Conservation (phyloP, 2,888 invertebrate genomes). For the Muscina levida region DNA sequence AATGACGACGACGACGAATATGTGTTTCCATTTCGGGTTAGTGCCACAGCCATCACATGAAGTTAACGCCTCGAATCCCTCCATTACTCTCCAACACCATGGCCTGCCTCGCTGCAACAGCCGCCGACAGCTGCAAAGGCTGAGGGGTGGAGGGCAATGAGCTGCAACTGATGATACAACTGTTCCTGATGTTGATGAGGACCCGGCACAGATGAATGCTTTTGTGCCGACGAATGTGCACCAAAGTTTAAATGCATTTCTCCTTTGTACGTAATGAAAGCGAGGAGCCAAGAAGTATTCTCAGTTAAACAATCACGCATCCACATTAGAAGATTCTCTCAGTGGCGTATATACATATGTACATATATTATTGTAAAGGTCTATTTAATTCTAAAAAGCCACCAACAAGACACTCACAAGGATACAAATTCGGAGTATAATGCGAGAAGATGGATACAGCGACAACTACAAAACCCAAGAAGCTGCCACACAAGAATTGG, state of each 20-base stretch:
- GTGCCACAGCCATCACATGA: slow-evolving; percentile 8
- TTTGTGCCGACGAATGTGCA: neutral
- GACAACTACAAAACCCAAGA: neutral
- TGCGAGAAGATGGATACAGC: neutral
- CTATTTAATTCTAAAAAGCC: neutral
- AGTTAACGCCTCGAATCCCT: slow-evolving; percentile 36
- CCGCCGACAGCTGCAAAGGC: neutral
- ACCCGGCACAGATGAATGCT: neutral
- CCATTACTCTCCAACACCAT: neutral
- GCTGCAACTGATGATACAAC: slow-evolving; percentile 5
- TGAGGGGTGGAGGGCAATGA: neutral
- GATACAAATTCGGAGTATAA: neutral
- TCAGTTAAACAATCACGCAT: slow-evolving; percentile 60
- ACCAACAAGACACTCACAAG: neutral
- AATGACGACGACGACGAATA: neutral
- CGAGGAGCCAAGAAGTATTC: slow-evolving; percentile 19
- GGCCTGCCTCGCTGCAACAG: neutral
- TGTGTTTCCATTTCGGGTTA: slow-evolving; percentile 15
- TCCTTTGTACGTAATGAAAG: slow-evolving; percentile 28
- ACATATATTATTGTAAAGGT: slow-evolving; percentile 3
- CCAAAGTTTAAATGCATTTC: slow-evolving; percentile 22
- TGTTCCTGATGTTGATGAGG: neutral
- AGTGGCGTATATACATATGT: neutral
- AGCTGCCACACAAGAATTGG: slow-evolving; percentile 16
- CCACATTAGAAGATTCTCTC: slow-evolving; percentile 50